A percentile compares a stretch with the other conserved stretches of the same genome.
Evolutionary conservation across 2,888 invertebrate species (phyloP).

Genomic region (Lamellibrachia columna): DNA sequence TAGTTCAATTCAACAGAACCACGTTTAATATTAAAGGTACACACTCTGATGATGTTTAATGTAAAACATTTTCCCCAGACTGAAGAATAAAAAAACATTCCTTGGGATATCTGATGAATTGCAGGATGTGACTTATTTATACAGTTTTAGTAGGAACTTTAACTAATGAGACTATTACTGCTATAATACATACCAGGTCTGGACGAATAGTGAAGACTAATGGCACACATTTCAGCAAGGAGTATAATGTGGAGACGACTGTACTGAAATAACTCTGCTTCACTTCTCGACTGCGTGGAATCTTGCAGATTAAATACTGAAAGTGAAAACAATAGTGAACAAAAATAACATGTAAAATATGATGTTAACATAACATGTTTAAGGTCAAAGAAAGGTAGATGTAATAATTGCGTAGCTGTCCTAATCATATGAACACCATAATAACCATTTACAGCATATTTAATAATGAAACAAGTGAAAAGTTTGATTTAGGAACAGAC

Average conservation of each 20-base stretch:
- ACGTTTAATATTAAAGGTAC: too few relatives aligned
- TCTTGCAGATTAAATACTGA: conserved; percentile 53
- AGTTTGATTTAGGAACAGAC: too few relatives aligned
- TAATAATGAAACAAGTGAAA: too few relatives aligned
- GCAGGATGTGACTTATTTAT: background rate
- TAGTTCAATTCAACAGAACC: too few relatives aligned
- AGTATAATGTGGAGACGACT: conserved; percentile 79
- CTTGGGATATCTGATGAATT: background rate
- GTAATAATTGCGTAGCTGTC: too few relatives aligned
- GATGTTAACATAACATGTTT: too few relatives aligned
- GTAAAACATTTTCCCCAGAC: too few relatives aligned
- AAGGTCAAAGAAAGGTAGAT: too few relatives aligned
- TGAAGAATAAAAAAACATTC: too few relatives aligned
- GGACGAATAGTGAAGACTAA: conserved; percentile 78
- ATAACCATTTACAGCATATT: too few relatives aligned
- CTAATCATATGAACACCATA: background rate
- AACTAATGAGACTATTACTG: background rate
- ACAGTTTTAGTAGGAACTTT: background rate
- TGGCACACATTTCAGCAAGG: conserved; percentile 77
- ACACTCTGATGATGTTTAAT: too few relatives aligned
- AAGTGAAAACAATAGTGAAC: conserved; percentile 22
- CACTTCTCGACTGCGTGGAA: conserved; percentile 88
- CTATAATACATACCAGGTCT: conserved; percentile 70
- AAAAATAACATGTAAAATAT: background rate
- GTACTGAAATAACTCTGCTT: conserved; percentile 85